Conservation (phyloP, 2,888 invertebrate genomes). For the Clepsis dumicolana region DNA sequence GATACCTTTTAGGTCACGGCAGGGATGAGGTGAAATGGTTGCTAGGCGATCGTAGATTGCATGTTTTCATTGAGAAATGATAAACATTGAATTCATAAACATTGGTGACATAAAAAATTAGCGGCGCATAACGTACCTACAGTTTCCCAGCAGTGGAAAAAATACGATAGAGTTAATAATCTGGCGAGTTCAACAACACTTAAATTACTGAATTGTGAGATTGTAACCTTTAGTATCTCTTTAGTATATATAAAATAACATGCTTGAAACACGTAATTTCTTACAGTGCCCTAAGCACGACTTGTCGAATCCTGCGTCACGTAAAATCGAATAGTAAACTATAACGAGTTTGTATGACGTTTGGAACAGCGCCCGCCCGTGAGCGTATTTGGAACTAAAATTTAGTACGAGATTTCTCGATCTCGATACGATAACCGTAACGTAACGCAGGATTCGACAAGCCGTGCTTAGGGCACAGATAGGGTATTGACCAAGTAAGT, state of each 20-base stretch:
- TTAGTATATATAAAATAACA: neutral
- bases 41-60: slow-evolving; percentile 37
- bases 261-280: neutral
- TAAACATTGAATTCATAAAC: slow-evolving; percentile 18
- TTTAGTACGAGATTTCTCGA: too few relatives aligned
- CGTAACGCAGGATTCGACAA: too few relatives aligned
- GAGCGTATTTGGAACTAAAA: too few relatives aligned
- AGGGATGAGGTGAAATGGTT: slow-evolving; percentile 24
- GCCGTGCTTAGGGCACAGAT: too few relatives aligned
- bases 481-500: neutral
- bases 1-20: neutral
- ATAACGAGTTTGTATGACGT: too few relatives aligned
- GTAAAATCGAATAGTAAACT: too few relatives aligned
- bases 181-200: neutral
- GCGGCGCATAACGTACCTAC: neutral
- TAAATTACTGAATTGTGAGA: neutral
- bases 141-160: slow-evolving; percentile 1
- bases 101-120: slow-evolving; percentile 2
- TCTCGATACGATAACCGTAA: too few relatives aligned
- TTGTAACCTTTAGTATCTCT: neutral
- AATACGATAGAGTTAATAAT: neutral
- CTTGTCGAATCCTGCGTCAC: too few relatives aligned
- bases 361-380: too few relatives aligned
- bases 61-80: slow-evolving; percentile 19
- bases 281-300: too few relatives aligned